Percentiles rank a stretch among this genome's conserved stretches.
Conservation (phyloP, 2,888 invertebrate species). For the Caenorhabditis sp. region DNA sequence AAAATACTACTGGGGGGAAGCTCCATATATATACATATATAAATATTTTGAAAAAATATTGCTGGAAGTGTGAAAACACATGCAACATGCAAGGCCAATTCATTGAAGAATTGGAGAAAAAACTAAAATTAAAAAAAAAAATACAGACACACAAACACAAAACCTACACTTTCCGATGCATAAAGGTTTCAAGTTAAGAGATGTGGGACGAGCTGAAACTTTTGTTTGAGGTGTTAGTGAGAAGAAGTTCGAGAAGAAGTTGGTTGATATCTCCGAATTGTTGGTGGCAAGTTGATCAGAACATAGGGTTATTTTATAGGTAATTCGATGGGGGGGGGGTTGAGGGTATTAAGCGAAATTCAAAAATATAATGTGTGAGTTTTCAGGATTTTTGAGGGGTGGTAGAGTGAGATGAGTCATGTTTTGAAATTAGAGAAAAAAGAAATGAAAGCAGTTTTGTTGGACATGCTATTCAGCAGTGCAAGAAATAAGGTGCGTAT, state of each 20-base stretch:
- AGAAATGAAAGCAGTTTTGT: background rate
- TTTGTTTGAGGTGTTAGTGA: conserved; percentile 38
- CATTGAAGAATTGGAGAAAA: background rate
- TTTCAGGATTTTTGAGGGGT: background rate
- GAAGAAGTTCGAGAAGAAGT: conserved; percentile 1
- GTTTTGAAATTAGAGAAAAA: background rate
- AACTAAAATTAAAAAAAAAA: background rate
- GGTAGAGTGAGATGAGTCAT: no score
- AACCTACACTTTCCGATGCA: conserved; percentile 64
- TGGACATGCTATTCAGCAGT: conserved; percentile 3
- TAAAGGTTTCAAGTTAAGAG: conserved; percentile 86
- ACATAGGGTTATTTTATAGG: no score
- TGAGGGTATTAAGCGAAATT: background rate
- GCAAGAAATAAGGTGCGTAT: conserved; percentile 17
- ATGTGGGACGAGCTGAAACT: conserved; percentile 91
- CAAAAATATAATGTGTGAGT: background rate
- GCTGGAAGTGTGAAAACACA: conserved; percentile 13
- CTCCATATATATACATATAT: background rate
- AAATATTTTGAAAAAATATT: conserved; percentile 14
- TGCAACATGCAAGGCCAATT: conserved; percentile 35
- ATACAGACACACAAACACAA: conserved; percentile 27
- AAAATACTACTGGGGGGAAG: background rate
- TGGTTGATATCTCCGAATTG: background rate
- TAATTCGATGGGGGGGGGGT: no score
- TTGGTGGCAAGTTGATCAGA: background rate